These are phyloP conservation scores for Drosophila rellima DNA, from an alignment of 2,888 invertebrate genomes.

Conservation along the genomic window DNA sequence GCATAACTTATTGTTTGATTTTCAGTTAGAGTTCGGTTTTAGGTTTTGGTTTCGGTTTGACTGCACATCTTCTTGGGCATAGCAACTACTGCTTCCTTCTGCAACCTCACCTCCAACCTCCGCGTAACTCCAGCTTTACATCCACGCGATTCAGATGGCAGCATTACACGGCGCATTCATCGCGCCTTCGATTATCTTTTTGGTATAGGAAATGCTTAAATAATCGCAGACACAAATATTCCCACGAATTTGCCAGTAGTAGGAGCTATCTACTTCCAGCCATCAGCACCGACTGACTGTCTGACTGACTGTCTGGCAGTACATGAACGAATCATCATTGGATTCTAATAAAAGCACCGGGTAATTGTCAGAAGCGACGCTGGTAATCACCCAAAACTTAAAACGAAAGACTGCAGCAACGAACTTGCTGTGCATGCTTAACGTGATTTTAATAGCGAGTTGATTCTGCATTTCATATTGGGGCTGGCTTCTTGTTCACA, in stretches of 20 bases:
- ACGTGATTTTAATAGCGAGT: conserved; percentile 73
- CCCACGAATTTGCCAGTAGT: conserved; percentile 65
- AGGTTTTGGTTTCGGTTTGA: conserved; percentile 44
- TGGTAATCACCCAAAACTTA: conserved; percentile 57
- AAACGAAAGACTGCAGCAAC: conserved; percentile 63
- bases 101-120: conserved; percentile 30
- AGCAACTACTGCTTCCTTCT: conserved; percentile 56
- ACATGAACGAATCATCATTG: conserved; percentile 69
- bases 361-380: conserved; percentile 69
- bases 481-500: conserved; percentile 22
- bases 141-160: conserved; percentile 54
- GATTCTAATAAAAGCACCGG: conserved; percentile 67
- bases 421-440: conserved; percentile 64
- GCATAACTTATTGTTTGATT: conserved; percentile 61
- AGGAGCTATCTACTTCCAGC: conserved; percentile 56
- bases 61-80: conserved; percentile 38
- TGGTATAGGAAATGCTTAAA: conserved; percentile 74
- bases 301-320: conserved; percentile 25
- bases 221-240: conserved; percentile 74
- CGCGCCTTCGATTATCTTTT: conserved; percentile 74
- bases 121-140: background rate
- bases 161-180: conserved; percentile 70
- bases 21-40: conserved; percentile 28
- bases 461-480: conserved; percentile 54
- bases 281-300: conserved; percentile 48